Evolutionary conservation across 2,888 invertebrate species (phyloP).

Genomic region (Lagria hirta): DNA sequence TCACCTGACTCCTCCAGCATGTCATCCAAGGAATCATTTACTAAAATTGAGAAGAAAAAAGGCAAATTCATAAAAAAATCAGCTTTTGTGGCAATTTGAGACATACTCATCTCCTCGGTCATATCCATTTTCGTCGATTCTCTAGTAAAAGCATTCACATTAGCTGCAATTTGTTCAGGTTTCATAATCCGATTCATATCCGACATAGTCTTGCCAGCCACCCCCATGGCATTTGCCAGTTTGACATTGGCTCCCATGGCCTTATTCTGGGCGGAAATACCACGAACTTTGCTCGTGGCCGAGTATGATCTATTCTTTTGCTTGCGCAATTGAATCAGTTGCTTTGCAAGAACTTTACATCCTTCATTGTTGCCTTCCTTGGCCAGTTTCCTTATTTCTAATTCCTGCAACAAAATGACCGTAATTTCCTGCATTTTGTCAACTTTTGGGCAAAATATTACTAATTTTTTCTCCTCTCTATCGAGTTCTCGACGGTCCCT

Average conservation of each 20-base stretch:
- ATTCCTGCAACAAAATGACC: constrained; percentile 59
- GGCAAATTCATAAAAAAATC: no score
- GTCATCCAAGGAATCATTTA: constrained; percentile 88
- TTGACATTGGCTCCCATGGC: constrained; percentile 88
- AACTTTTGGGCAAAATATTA: constrained; percentile 48
- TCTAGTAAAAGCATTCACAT: constrained; percentile 80
- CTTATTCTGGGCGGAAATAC: constrained; percentile 84
- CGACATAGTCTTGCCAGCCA: constrained; percentile 86
- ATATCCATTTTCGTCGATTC: constrained; percentile 90
- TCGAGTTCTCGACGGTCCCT: constrained; percentile 80
- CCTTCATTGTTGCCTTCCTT: constrained; percentile 85
- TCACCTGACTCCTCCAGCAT: constrained; percentile 87
- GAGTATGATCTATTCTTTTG: constrained; percentile 82
- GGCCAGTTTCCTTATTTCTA: constrained; percentile 87
- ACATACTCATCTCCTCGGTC: constrained; percentile 92
- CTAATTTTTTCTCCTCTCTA: constrained; percentile 86
- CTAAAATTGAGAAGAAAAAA: constrained; percentile 53
- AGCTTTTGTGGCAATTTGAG: constrained; percentile 2
- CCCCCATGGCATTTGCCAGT: constrained; percentile 83
- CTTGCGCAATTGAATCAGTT: constrained; percentile 82
- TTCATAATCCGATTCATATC: constrained; percentile 85
- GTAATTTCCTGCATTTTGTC: not conserved
- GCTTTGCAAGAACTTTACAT: constrained; percentile 82
- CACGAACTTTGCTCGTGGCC: constrained; percentile 76
- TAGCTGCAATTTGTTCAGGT: constrained; percentile 79